Conservation (phyloP, 92 coral and sea anemone genomes). For the Paragorgia papillata region DNA sequence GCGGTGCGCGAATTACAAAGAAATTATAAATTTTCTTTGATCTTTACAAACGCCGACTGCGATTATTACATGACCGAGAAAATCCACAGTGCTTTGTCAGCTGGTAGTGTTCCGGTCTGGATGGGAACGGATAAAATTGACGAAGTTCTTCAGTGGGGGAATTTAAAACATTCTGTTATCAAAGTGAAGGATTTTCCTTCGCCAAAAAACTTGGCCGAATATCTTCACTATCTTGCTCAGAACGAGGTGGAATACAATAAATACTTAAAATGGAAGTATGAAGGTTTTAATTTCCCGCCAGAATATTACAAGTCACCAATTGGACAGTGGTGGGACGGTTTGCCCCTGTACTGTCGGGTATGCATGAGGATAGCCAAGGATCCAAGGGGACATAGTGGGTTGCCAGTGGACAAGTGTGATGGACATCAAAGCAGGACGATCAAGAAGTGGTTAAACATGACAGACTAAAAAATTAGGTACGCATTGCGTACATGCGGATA, state of each 20-base stretch:
- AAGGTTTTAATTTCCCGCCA: constrained; percentile 66
- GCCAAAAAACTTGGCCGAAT: constrained; percentile 81
- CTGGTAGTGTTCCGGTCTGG: constrained; percentile 91
- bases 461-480: too few relatives aligned
- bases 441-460: constrained; percentile 14
- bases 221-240: constrained; percentile 60
- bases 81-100: constrained; percentile 81
- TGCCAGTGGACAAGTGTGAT: constrained; percentile 79
- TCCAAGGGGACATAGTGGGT: constrained; percentile 74
- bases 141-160: constrained; percentile 80
- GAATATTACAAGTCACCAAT: constrained; percentile 78
- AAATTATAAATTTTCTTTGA: constrained; percentile 84
- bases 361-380: constrained; percentile 92
- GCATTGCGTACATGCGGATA: too few relatives aligned
- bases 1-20: constrained; percentile 78
- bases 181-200: constrained; percentile 86
- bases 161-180: constrained; percentile 77
- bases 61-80: constrained; percentile 94
- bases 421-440: constrained; percentile 6
- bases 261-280: constrained; percentile 93
- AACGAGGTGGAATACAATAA: constrained; percentile 87
- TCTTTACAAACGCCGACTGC: constrained; percentile 91
- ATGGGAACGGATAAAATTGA: constrained; percentile 96
- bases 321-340: constrained; percentile 93
- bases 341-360: constrained; percentile 93